phyloP scores from a whole-genome alignment of 1,140 invertebrate genomes.

The Asobara japonica region DNA sequence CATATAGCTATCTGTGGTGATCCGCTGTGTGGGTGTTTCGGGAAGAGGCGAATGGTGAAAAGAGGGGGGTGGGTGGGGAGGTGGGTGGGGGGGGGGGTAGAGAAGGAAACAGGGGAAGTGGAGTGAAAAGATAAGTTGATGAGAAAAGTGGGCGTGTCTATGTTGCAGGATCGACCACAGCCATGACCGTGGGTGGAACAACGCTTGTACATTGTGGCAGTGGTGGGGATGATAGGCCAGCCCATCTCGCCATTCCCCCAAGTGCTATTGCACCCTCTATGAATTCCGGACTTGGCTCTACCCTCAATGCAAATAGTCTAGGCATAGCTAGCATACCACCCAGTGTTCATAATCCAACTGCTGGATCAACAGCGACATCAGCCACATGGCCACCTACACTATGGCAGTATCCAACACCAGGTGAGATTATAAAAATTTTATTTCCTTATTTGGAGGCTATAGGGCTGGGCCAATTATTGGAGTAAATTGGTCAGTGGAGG shows the following conservation, averaged over 20 bases:
- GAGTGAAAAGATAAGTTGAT: constrained; percentile 4
- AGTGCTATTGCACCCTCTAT: constrained; percentile 64
- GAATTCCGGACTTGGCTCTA: constrained; percentile 61
- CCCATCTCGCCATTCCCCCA: constrained; percentile 66
- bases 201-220: constrained; percentile 59
- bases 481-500: no score
- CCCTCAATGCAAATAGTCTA: constrained; percentile 61
- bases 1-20: constrained; percentile 4
- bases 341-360: constrained; percentile 57
- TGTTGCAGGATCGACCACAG: constrained; percentile 68
- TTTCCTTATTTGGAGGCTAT: no score
- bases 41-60: background rate
- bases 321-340: constrained; percentile 65
- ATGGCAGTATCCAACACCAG: constrained; percentile 75
- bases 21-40: constrained; percentile 13
- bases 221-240: constrained; percentile 63
- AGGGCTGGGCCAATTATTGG: no score
- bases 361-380: constrained; percentile 52
- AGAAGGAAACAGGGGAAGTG: constrained; percentile 31
- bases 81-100: background rate
- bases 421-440: constrained; percentile 57
- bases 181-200: constrained; percentile 68
- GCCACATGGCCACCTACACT: constrained; percentile 70
- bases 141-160: background rate
- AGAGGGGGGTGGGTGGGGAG: constrained; percentile 21